Conservation (phyloP, 2,113 vertebrate genomes). For the Elephas maximus region DNA sequence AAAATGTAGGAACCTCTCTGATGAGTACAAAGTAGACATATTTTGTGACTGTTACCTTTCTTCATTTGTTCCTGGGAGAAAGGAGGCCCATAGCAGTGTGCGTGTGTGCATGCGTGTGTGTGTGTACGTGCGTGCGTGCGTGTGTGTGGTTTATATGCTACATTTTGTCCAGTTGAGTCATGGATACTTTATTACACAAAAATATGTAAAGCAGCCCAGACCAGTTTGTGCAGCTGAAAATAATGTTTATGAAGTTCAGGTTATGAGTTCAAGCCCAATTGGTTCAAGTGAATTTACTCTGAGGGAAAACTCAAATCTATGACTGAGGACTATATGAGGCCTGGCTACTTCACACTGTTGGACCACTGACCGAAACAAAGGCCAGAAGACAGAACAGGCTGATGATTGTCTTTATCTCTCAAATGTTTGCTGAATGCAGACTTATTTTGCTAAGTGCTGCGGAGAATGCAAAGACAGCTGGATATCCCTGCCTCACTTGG, state of each 20-base stretch:
- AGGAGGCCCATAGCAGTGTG: background rate
- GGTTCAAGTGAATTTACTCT: constrained; percentile 27
- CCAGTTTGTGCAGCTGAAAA: constrained; percentile 54
- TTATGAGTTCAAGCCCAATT: constrained; percentile 16
- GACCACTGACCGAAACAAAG: background rate
- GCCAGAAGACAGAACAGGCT: background rate
- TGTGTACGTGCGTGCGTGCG: too few species aligned
- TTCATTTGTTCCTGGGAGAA: constrained; percentile 46
- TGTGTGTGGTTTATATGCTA: background rate
- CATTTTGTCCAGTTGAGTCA: background rate
- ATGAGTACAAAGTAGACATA: constrained; percentile 33
- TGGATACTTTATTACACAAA: background rate
- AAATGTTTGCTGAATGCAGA: constrained; percentile 1
- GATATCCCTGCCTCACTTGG: background rate
- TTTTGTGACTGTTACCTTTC: constrained; percentile 59
- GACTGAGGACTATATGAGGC: constrained; percentile 12
- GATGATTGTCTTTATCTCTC: background rate
- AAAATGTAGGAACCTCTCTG: background rate
- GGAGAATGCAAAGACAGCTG: constrained; percentile 9
- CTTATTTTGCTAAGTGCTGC: background rate
- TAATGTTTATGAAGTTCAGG: constrained; percentile 40
- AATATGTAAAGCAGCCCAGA: constrained; percentile 1
- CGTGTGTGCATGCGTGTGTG: background rate
- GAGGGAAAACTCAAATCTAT: constrained; percentile 30
- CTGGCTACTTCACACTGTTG: background rate